Conservation (phyloP, 2,113 vertebrate genomes). For the Tringa solitaria region DNA sequence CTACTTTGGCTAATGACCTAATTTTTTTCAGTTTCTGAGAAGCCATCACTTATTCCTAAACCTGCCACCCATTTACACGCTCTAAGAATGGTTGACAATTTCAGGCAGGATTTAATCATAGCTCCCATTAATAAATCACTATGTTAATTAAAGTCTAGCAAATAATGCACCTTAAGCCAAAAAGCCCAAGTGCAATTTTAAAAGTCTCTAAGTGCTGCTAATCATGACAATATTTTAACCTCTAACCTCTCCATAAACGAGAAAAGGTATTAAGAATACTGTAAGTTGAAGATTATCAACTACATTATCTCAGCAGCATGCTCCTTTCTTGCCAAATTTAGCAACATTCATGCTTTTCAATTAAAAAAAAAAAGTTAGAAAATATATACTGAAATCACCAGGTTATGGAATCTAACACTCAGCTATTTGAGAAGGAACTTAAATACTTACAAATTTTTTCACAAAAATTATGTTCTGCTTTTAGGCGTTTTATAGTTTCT, state of each 20-base stretch:
- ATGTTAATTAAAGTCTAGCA: not conserved
- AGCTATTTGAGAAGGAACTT: not conserved
- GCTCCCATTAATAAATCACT: not conserved
- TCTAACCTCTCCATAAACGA: not conserved
- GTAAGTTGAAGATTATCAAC: not conserved
- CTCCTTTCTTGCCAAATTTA: not conserved
- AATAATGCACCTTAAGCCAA: not conserved
- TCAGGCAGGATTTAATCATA: not conserved
- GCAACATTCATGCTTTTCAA: not conserved
- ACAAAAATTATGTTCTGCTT: slow-evolving; percentile 57
- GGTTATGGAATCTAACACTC: not conserved
- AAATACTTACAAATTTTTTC: slow-evolving; percentile 68
- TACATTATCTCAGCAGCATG: not conserved
- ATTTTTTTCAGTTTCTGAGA: not conserved
- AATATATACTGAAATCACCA: not conserved
- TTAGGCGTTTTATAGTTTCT: slow-evolving; percentile 47
- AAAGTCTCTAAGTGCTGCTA: not conserved
- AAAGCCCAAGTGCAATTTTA: not conserved
- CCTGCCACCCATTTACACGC: not conserved
- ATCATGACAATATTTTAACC: not conserved
- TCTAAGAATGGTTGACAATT: not conserved
- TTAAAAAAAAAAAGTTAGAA: not conserved
- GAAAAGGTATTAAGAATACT: not conserved
- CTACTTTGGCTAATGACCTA: not conserved
- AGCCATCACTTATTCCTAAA: not conserved